Evolutionary conservation across 35 echinoderm and acorn worm genomes (phyloP), one percentile per base, ranked within the genome.

Genomic region (Eucidaris tribuloides): DNA sequence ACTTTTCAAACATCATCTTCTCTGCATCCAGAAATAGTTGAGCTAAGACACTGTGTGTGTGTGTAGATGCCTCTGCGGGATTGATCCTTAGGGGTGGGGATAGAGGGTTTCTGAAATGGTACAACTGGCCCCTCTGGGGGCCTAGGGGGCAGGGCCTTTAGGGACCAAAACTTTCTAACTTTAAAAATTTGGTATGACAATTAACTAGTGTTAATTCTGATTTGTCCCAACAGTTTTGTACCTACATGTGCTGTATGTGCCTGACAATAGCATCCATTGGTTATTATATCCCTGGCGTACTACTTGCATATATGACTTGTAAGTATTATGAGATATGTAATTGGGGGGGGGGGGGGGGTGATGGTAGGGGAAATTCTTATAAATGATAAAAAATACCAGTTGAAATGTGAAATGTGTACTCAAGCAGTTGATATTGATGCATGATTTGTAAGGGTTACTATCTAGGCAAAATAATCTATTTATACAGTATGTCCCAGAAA

Each of bases 211-310:
- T 5, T 5, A 24, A 4, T 45, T 77, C 3, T 41, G 65, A 32
- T 82, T 46, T 82, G 15, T 78, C 31, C 40, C 30, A 28, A 27
- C 52, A 99, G 96, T 99, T 99, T 64, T 99, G 96, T 56, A 83
- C 89, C 17, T 46, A 65, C 54, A 74, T 88, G 7, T 90, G 87
- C 37, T 17, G 71, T 14, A n/a, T 83, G 29, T 99, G 87, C 72
- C 65, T 92, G 38, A 54, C 62, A 15, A 38, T 90, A 66, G 60
- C 79, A 46, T 43, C 81, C 59, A 87, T 93, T 76, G 91, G 96
- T 66, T 86, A 82, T 38, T 78, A 88, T 31, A 77, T 99, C 42
- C 89, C 96, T 58, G 96, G 96, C n/a, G 86, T 88, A 43, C 42
- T 89, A n/a, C 42, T 92, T 6, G 74, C 91, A 45, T 99, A 90